Conservation (phyloP, 2,797 vertebrate genomes). For the Spheniscus humboldti region DNA sequence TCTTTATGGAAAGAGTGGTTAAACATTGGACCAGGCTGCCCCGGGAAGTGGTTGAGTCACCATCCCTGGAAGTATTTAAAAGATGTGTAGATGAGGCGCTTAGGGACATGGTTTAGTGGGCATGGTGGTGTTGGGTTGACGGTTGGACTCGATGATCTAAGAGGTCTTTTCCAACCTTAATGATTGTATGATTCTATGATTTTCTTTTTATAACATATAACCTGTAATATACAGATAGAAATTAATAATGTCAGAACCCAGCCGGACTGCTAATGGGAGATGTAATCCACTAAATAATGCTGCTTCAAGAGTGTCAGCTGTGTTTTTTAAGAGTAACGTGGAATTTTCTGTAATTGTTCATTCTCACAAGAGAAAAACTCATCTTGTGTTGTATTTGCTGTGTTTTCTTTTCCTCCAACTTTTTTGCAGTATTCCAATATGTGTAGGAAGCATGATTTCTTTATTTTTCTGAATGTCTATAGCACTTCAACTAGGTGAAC, state of each 20-base stretch:
- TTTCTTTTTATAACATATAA: not conserved
- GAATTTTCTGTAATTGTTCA: not conserved
- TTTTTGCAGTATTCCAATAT: not conserved
- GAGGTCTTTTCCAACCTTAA: too few species aligned
- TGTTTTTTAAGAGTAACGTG: not conserved
- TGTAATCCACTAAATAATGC: not conserved
- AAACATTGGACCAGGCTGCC: too few species aligned
- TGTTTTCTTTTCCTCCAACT: not conserved
- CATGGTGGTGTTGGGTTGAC: too few species aligned
- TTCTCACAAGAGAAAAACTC: not conserved
- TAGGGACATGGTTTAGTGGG: too few species aligned
- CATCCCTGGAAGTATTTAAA: too few species aligned
- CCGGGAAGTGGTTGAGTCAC: too few species aligned
- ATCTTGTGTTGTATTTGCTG: not conserved
- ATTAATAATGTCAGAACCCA: not conserved
- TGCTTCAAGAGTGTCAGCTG: not conserved
- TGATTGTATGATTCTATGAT: too few species aligned
- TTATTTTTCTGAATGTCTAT: not conserved
- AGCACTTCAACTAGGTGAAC: not conserved
- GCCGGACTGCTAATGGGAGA: not conserved
- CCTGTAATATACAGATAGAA: not conserved
- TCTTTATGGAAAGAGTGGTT: too few species aligned
- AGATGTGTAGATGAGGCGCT: too few species aligned
- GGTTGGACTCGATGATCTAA: too few species aligned
- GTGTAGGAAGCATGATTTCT: not conserved